Percentiles rank a stretch among this genome's conserved stretches.
Evolutionary conservation across 2,113 vertebrate genomes (phyloP).

Genomic region (Hyaena hyaena): DNA sequence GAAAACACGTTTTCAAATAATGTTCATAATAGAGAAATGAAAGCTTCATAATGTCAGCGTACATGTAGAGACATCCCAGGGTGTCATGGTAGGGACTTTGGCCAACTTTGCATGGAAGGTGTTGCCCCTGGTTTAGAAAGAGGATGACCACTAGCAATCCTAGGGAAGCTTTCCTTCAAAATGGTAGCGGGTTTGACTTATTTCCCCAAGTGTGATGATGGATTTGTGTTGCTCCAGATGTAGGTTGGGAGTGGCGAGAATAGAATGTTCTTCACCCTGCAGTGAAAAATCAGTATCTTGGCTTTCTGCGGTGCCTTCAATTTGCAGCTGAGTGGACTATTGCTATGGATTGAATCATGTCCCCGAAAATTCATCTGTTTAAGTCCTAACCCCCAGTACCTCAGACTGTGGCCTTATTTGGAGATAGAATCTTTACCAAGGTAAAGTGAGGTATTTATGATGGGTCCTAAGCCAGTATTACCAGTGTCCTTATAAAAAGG

Average conservation of each 20-base stretch:
- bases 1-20: not conserved
- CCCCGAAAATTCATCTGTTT: too few relatives aligned
- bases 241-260: not conserved
- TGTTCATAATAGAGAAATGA: not conserved
- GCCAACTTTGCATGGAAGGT: not conserved
- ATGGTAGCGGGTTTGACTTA: not conserved
- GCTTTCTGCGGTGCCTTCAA: not conserved
- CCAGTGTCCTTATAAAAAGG: not conserved
- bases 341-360: not conserved
- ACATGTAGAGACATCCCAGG: not conserved
- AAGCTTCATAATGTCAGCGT: not conserved
- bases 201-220: not conserved
- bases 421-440: not conserved
- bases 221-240: not conserved
- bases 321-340: not conserved
- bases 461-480: not conserved
- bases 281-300: not conserved
- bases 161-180: not conserved
- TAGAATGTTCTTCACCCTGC: not conserved
- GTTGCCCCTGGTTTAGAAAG: not conserved
- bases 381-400: not conserved
- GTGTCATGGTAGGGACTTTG: not conserved
- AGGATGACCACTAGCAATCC: not conserved
- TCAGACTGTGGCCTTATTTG: not conserved
- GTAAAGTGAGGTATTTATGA: not conserved